Evolutionary conservation across 2,888 invertebrate genomes (phyloP).

Genomic region (Drosophila meridionalis): DNA sequence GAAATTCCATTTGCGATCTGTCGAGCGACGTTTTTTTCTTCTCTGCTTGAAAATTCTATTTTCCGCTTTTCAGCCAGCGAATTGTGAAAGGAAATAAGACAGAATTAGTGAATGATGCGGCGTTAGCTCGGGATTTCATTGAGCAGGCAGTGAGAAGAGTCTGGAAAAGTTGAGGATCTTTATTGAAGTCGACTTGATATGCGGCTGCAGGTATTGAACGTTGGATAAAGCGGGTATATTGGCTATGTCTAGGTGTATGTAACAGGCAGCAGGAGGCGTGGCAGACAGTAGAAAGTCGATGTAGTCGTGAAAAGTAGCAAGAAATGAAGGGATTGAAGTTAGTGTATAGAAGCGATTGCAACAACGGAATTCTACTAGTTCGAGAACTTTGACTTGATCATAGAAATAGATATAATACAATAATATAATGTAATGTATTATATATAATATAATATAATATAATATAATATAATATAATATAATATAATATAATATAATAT

Average conservation of each 20-base stretch:
- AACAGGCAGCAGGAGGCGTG: neutral
- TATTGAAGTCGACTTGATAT: neutral
- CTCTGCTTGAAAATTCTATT: conserved; percentile 23
- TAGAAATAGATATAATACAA: no score
- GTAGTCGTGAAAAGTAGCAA: no score
- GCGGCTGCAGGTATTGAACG: neutral
- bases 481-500: no score
- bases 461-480: no score
- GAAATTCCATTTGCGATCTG: conserved; percentile 41
- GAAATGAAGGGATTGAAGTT: neutral
- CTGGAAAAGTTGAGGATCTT: neutral
- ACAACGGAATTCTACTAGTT: neutral
- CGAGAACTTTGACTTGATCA: neutral
- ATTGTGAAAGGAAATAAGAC: conserved; percentile 21
- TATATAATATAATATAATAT: no score
- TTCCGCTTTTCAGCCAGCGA: conserved; percentile 10
- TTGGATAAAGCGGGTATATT: neutral
- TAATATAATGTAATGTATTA: no score
- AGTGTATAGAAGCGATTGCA: no score
- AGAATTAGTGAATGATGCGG: conserved; percentile 29
- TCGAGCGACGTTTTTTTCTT: conserved; percentile 16
- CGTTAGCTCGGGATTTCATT: neutral
- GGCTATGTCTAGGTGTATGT: no score
- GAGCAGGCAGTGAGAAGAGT: neutral
- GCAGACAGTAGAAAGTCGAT: neutral